These are phyloP conservation scores for Cataglyphis rosenhaueri DNA, from an alignment of 2,888 invertebrate genomes.

Conservation along the genomic window DNA sequence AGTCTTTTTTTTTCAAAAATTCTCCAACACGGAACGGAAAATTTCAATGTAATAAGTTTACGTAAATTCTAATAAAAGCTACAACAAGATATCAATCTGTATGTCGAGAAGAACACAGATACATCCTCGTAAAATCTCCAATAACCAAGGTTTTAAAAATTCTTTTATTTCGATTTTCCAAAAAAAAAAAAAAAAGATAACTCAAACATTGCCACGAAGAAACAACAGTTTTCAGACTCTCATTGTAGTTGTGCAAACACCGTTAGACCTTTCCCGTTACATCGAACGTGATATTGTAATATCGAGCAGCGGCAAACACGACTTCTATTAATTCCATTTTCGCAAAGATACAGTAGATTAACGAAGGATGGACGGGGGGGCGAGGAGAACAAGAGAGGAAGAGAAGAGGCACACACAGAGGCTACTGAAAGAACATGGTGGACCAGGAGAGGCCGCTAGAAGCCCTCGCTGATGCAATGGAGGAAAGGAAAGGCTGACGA, in stretches of 20 bases:
- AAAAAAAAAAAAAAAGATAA: constrained; percentile 24
- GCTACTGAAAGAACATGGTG: constrained; percentile 69
- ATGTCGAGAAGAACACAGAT: neutral
- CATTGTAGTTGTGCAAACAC: constrained; percentile 46
- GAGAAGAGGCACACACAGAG: neutral
- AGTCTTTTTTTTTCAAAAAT: neutral
- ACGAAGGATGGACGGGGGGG: constrained; percentile 15
- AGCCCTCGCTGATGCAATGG: constrained; percentile 76
- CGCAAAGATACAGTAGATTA: constrained; percentile 56
- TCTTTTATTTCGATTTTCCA: constrained; percentile 14
- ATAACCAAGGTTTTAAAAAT: constrained; percentile 33
- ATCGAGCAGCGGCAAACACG: constrained; percentile 53
- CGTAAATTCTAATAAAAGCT: neutral
- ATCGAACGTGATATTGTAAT: constrained; percentile 49
- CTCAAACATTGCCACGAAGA: constrained; percentile 41
- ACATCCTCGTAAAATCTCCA: neutral
- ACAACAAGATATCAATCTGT: neutral
- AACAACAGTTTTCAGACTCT: constrained; percentile 49
- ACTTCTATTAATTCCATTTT: constrained; percentile 56
- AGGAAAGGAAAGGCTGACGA: constrained; percentile 82
- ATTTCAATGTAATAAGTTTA: constrained; percentile 9
- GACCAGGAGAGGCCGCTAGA: constrained; percentile 57
- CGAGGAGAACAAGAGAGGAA: neutral
- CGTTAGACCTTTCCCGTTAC: constrained; percentile 52
- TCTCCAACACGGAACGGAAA: neutral